phyloP scores from a whole-genome alignment of 2,888 invertebrate genomes.

The Atrina japonica region DNA sequence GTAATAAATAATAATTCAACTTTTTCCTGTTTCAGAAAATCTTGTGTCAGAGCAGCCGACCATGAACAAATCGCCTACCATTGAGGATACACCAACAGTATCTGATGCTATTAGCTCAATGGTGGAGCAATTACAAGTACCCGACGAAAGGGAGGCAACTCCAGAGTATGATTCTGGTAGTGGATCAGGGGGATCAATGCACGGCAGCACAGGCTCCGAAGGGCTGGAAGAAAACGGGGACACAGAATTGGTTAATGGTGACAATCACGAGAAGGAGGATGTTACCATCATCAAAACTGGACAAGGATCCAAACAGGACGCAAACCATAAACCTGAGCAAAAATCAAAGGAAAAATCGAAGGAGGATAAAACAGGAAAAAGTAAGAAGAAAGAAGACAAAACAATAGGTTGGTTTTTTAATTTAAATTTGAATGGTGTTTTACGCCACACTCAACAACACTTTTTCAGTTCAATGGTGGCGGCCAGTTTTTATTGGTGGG shows the following conservation, averaged over 20 bases:
- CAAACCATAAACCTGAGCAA: constrained; percentile 27
- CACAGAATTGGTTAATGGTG: constrained; percentile 26
- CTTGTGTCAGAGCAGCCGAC: constrained; percentile 1
- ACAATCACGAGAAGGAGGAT: constrained; percentile 24
- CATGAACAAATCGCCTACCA: not conserved
- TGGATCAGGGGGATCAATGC: constrained; percentile 49
- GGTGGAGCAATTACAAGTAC: constrained; percentile 22
- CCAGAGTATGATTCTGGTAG: too few relatives aligned
- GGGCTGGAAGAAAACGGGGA: constrained; percentile 46
- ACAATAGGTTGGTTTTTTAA: constrained; percentile 67
- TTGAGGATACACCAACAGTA: not conserved
- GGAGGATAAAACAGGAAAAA: constrained; percentile 75
- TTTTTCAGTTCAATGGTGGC: too few relatives aligned
- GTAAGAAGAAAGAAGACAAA: too few relatives aligned
- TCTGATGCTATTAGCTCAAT: constrained; percentile 12
- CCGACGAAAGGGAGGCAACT: constrained; percentile 22
- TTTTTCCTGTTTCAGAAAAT: constrained; percentile 1
- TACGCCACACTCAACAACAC: too few relatives aligned
- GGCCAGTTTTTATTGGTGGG: too few relatives aligned
- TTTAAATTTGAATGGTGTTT: not conserved
- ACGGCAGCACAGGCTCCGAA: constrained; percentile 55
- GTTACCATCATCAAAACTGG: constrained; percentile 24
- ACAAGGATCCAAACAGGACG: constrained; percentile 24
- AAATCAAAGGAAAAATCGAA: constrained; percentile 44
- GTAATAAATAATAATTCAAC: not conserved